A percentile compares a stretch with the other conserved stretches of the same genome.
These are phyloP conservation scores for Ceryle rudis DNA, from an alignment of 2,797 vertebrate species.

Conservation along the genomic window DNA sequence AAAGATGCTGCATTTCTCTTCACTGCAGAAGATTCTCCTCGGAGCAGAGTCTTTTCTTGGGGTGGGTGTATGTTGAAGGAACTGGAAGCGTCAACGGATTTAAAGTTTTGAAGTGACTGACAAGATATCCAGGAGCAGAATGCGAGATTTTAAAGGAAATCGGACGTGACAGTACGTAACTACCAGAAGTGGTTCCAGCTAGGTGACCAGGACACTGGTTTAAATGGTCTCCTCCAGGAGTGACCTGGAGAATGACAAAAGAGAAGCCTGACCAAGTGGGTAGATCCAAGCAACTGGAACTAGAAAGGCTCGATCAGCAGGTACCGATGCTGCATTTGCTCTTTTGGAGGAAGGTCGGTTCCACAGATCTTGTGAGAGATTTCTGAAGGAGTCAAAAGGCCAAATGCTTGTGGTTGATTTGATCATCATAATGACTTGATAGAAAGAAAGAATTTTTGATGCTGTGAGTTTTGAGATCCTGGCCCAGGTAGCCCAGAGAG, in stretches of 20 bases:
- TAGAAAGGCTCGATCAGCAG: not conserved
- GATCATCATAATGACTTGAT: not conserved
- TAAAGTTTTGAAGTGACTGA: not conserved
- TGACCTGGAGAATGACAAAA: not conserved
- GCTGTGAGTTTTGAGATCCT: not conserved
- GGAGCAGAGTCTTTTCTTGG: not conserved
- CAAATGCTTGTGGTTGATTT: not conserved
- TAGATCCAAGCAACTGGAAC: not conserved
- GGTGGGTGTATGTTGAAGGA: not conserved
- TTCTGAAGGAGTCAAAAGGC: not conserved
- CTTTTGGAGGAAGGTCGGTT: not conserved
- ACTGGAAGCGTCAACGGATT: not conserved
- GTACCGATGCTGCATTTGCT: not conserved
- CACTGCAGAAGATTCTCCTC: not conserved
- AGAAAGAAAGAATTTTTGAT: not conserved
- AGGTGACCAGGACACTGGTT: not conserved
- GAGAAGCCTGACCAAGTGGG: not conserved
- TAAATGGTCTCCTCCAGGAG: not conserved
- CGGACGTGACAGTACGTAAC: not conserved
- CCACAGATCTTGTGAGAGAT: not conserved
- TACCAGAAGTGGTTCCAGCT: not conserved
- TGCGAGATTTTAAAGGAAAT: not conserved
- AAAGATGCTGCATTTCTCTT: not conserved
- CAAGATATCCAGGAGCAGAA: not conserved
- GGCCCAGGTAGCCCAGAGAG: not conserved